Base-by-base conservation (phyloP, 1,140 invertebrate genomes). In the Semibalanus balanoides region DNA sequence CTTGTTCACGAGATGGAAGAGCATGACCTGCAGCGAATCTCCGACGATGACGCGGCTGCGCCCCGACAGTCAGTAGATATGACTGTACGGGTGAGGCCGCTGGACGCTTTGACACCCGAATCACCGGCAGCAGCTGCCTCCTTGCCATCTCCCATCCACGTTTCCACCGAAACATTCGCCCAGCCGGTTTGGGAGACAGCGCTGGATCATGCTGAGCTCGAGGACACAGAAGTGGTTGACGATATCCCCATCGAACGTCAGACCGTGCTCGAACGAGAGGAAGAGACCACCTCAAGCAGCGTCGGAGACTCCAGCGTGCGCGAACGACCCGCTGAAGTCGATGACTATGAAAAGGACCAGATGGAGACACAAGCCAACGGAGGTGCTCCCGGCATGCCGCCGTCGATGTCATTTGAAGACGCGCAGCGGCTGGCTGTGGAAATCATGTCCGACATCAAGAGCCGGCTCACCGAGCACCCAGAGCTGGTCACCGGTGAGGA, bases 331-430 rank as follows among this genome's bases (percentile, higher is more conserved):
- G 14, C 9, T 25, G 51, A 40, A 40, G 17, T 17, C 5, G 35
- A 40, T 5, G 35, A 17, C 35, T 40, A 7, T 40, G 35, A 40
- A n/a, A n/a, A n/a, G 35, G 35, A 64, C 9, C 14, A 64, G 51
- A 25, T 19, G 22, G 22, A 25, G 22, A 22, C 14, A 25, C 51
- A 64, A 1, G 51, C 51, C 11, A 64, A 64, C 22, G 51, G 51
- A 1, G 51, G 11, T 1, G 51, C 51, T 9, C 28, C 27, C 19
- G 30, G 72, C 74, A 76, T 78, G 25, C 76, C 78, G 30, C 78
- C 78, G 19, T 78, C 80, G 73, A 80, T 81, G 19, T 80, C 80
- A 22, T 79, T 81, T 75, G 81, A 82, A 77, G 79, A 79, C 74
- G 73, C 79, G 28, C 78, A 80, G 74, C 80, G 81, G 22, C 51